Base-by-base conservation (phyloP, 2,888 invertebrate genomes). In the Tenthredo distinguenda region DNA sequence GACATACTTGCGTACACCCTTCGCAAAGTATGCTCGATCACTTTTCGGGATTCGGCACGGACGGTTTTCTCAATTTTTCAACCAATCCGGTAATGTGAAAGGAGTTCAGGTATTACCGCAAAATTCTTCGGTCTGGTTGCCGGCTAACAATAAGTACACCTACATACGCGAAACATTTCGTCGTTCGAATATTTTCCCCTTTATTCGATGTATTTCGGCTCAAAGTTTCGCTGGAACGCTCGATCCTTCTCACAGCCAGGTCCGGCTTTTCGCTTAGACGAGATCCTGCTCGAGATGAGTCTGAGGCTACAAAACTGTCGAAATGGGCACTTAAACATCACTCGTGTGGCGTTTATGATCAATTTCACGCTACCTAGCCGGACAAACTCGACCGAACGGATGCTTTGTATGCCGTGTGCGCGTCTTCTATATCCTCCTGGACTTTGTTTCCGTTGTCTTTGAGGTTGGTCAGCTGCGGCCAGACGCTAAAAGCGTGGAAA, bases 291-390 rank as follows among this genome's bases (percentile, higher is more conserved):
- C 77, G n/a, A 47, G 77, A 50, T 77, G 55, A 50, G 74, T 77
- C 21, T 31, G 50, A 50, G 18, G 40, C 37, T 62, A 62, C 58
- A 62, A 81, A 62, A 21, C 37, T 81, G 58, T 62, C 81, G 58
- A 62, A 81, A 81, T 81, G 81, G 81, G 40, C 15, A 81, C 81
- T 81, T 81, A 81, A 81, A 62, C 15, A 34, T 81, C 40, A 21
- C 15, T 40, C 40, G 40, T 37, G 12, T 58, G 40, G 62, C 81
- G 62, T 81, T 81, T 81, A 81, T 81, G 81, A 62, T 58, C 81
- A 58, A 81, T 81, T 81, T 81, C 50, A 50, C 34, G 47, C 77
- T 34, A 34, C 50, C 43, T 55, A n/a, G 37, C 62, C 37, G n/a
- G 79, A 34, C 7, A 81, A 81, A 81, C 58, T 37, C 21, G 62